phyloP scores from a whole-genome alignment of 2,888 invertebrate genomes.

The Podotricha telesiphe region DNA sequence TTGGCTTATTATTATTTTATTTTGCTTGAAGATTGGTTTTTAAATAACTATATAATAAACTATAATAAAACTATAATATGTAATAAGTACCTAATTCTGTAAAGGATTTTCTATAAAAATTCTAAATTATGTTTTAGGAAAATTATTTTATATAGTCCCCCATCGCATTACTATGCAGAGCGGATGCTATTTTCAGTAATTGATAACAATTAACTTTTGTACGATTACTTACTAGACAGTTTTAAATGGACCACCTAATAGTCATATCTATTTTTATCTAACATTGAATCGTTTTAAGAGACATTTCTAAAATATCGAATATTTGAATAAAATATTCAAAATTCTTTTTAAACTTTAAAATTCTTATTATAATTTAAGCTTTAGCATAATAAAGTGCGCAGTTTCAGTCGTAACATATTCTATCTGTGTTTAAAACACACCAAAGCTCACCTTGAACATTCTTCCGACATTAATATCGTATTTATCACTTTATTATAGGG shows the following conservation, averaged over 20 bases:
- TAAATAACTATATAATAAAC: no score
- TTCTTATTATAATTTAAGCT: slow-evolving; percentile 6
- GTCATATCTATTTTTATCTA: neutral
- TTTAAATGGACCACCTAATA: neutral
- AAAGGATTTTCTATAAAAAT: no score
- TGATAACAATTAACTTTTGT: no score
- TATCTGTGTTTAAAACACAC: slow-evolving; percentile 41
- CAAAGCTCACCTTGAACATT: slow-evolving; percentile 44
- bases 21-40: no score
- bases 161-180: neutral
- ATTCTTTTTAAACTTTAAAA: slow-evolving; percentile 1
- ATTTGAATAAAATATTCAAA: no score
- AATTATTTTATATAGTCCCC: no score
- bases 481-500: slow-evolving; percentile 38
- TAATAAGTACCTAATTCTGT: no score
- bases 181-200: neutral
- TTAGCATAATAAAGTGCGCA: slow-evolving; percentile 28
- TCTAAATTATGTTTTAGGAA: no score
- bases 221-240: neutral
- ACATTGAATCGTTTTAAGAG: neutral
- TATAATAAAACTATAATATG: no score
- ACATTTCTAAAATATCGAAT: slow-evolving; percentile 16
- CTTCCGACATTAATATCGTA: slow-evolving; percentile 41
- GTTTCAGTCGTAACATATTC: slow-evolving; percentile 26
- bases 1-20: no score